phyloP scores from a whole-genome alignment of 2,888 invertebrate genomes.

The Dinocampus coccinellae region DNA sequence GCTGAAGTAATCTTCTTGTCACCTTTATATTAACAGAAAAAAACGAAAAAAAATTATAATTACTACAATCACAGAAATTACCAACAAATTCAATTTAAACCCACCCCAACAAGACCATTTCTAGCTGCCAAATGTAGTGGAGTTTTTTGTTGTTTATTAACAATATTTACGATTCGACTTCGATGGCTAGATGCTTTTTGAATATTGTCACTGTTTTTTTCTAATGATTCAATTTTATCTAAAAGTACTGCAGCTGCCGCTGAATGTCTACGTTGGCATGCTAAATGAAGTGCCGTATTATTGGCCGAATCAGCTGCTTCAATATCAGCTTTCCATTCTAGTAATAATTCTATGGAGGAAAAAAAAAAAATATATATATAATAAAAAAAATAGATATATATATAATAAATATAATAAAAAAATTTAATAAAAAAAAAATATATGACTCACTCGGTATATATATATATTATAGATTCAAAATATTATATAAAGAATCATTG shows the following conservation, averaged over 20 bases:
- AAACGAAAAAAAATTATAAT: not conserved
- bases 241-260: slow-evolving; percentile 73
- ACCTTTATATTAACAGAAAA: slow-evolving; percentile 53
- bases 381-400: no score
- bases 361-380: no score
- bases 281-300: slow-evolving; percentile 76
- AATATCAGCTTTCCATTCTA: slow-evolving; percentile 72
- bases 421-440: not conserved
- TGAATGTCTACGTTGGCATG: slow-evolving; percentile 73
- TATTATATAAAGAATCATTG: no score
- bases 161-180: slow-evolving; percentile 69
- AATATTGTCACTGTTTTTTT: slow-evolving; percentile 37
- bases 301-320: slow-evolving; percentile 71
- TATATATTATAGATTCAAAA: no score
- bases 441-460: no score
- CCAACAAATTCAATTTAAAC: slow-evolving; percentile 10
- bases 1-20: slow-evolving; percentile 73
- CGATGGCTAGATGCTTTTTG: slow-evolving; percentile 44
- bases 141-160: slow-evolving; percentile 73
- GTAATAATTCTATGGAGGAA: slow-evolving; percentile 72
- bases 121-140: slow-evolving; percentile 76
- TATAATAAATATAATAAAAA: no score
- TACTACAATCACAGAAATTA: not conserved
- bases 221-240: slow-evolving; percentile 70
- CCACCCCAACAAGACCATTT: slow-evolving; percentile 73